Base-by-base conservation (phyloP, 2,113 vertebrate genomes). In the Jacana jacana region DNA sequence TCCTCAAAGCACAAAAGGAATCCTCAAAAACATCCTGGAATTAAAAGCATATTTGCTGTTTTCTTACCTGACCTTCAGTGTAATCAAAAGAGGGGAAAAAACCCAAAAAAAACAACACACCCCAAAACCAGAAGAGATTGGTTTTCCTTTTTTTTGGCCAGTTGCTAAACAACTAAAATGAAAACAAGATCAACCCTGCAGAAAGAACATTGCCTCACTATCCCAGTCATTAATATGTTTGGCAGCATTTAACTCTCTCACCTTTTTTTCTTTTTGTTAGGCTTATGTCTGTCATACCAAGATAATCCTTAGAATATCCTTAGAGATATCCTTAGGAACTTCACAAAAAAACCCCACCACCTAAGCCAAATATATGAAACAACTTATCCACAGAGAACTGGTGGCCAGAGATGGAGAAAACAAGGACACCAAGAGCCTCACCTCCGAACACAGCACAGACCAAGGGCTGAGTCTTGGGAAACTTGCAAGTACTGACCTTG, bases 151-250 rank as follows among this genome's bases (percentile, higher is more conserved):
- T 48, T 55, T 52, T 46, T 60, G 55, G 58, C 75, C 48, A 72
- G 66, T 28, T 81, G 83, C 72, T 78, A 64, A 96, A 91, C 72
- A 93, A 95, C 55, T 86, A 92, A 58, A 94, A 78, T 0, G 48
- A 93, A 93, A 97, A 90, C 76, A 87, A 92, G 84, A 95, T 89
- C 93, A 96, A 91, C 86, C 48, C 68, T 79, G 52, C 81, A 78
- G 86, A 93, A 93, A 78, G 92, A 93, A 94, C 88, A 83, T 9
- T 78, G 80, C 37, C 92, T 75, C 64, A 81, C 79, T 89, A 23
- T 81, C 69, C 27, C 11, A 0, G 77, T 72, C 65, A 68, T 31
- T 19, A 93, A 33, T 55, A n/a, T 0, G 16, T 52, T 3, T 93
- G 80, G 78, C 86, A 94, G 64, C 64, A 55, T 44, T 58, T 23